phyloP scores from a whole-genome alignment of 2,888 invertebrate species.

The Orchesellides sinensis region DNA sequence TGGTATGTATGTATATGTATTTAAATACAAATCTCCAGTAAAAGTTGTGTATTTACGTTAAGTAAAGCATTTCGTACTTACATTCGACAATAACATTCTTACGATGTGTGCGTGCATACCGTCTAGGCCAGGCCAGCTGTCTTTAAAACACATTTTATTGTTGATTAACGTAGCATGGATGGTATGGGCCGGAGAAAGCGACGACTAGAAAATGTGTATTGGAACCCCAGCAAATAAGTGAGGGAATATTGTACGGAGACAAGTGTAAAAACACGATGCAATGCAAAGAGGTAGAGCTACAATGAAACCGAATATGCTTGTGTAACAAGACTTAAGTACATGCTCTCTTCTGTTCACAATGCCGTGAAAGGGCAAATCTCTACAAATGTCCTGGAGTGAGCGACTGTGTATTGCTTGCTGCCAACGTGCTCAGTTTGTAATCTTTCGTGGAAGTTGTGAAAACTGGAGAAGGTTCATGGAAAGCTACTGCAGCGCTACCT shows the following conservation, averaged over 20 bases:
- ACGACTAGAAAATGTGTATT: neutral
- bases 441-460: neutral
- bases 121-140: no score
- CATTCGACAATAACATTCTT: no score
- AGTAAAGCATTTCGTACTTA: no score
- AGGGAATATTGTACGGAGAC: no score
- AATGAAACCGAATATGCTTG: no score
- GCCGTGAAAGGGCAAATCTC: neutral
- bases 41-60: no score
- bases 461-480: neutral
- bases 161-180: neutral
- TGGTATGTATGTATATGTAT: no score
- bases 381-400: neutral
- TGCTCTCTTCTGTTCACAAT: constrained; percentile 12
- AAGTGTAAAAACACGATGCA: neutral
- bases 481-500: constrained; percentile 19
- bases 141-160: constrained; percentile 12
- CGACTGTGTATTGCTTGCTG: neutral
- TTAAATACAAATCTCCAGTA: no score
- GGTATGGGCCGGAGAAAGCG: neutral
- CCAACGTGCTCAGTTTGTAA: neutral
- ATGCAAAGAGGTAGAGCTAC: neutral
- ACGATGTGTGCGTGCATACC: no score
- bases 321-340: no score
- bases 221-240: neutral